A percentile compares a stretch with the other conserved stretches of the same genome.
These are phyloP conservation scores for Porites cylindrica DNA, from an alignment of 92 coral and sea anemone genomes.

Conservation along the genomic window DNA sequence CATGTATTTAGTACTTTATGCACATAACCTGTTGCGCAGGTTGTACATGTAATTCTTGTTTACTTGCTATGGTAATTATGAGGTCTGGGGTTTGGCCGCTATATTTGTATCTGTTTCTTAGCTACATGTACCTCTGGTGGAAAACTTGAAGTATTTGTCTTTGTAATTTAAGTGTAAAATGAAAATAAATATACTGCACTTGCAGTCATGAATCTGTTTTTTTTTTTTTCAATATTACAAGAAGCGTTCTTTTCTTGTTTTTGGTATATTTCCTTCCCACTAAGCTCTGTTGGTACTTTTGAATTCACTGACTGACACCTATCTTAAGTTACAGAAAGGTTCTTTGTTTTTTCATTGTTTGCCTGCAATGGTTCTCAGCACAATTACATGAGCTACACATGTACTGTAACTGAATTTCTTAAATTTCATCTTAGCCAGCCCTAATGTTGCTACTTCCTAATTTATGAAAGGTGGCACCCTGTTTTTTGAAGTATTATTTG, in stretches of 20 bases:
- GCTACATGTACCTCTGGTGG: not conserved
- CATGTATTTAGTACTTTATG: too few species aligned
- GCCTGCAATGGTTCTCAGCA: too few species aligned
- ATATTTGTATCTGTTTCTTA: not conserved
- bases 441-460: too few species aligned
- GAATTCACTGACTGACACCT: too few species aligned
- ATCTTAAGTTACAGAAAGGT: too few species aligned
- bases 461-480: too few species aligned
- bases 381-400: too few species aligned
- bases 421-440: too few species aligned
- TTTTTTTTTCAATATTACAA: not conserved
- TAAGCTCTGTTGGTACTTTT: too few species aligned
- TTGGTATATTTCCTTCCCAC: not conserved
- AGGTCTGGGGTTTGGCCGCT: not conserved
- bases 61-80: not conserved
- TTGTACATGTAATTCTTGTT: conserved; percentile 5
- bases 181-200: conserved; percentile 16
- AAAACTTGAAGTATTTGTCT: not conserved
- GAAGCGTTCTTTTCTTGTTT: not conserved
- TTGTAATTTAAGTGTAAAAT: conserved; percentile 7
- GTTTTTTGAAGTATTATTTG: too few species aligned
- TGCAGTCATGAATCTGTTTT: not conserved
- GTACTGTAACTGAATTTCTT: too few species aligned
- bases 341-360: too few species aligned
- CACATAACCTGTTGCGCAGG: not conserved